phyloP scores from a whole-genome alignment of 2,113 vertebrate genomes.

The Sturnus vulgaris region DNA sequence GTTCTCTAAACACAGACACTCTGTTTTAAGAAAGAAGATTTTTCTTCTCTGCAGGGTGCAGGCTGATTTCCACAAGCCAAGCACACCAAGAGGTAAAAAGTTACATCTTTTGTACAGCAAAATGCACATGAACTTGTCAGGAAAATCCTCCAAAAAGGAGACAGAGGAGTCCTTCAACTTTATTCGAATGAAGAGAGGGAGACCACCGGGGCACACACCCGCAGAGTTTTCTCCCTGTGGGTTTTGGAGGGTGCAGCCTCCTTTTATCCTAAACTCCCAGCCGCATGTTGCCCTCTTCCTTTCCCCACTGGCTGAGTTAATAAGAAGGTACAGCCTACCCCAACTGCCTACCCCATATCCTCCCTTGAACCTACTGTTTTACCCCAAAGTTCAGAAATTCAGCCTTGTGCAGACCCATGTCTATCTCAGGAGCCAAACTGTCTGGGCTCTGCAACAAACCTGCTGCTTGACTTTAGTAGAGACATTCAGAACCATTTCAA shows the following conservation, averaged over 20 bases:
- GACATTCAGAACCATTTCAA: background rate
- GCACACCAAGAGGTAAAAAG: background rate
- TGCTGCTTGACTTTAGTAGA: background rate
- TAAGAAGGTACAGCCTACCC: no score
- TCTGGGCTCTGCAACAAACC: background rate
- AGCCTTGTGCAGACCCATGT: background rate
- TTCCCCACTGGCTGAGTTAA: no score
- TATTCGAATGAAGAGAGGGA: no score
- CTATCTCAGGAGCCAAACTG: background rate
- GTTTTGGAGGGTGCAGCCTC: no score
- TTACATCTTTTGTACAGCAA: background rate
- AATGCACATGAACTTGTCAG: background rate
- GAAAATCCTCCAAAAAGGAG: background rate
- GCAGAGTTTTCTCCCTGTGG: no score
- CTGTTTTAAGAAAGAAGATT: background rate
- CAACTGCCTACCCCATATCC: no score
- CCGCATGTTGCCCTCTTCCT: no score
- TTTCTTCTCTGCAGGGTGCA: background rate
- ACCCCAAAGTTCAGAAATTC: no score
- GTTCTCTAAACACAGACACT: background rate
- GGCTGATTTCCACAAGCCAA: background rate
- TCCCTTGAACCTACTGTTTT: no score
- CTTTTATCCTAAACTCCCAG: no score
- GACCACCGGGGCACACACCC: no score
- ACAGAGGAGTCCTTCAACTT: no score